Evolutionary conservation across 2,797 vertebrate genomes (phyloP).

Genomic region (Australoheros facetus): DNA sequence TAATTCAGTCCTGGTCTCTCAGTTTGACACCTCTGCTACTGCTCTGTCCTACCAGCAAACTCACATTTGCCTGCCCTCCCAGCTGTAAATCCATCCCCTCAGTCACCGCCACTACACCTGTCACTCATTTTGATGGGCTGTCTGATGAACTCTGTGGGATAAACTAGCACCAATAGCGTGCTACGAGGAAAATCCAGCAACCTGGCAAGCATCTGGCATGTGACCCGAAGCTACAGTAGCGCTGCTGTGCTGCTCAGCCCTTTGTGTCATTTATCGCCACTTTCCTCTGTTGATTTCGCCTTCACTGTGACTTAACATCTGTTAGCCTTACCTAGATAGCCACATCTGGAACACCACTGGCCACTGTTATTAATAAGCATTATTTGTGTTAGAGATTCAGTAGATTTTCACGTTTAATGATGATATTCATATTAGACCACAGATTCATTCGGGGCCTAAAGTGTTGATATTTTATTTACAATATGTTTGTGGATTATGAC

Average conservation of each 20-base stretch:
- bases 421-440: not conserved
- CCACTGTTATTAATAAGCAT: not conserved
- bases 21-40: conserved; percentile 10
- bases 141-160: conserved; percentile 55
- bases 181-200: conserved; percentile 4
- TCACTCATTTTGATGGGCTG: conserved; percentile 62
- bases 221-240: conserved; percentile 32
- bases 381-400: not conserved
- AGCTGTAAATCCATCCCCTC: conserved; percentile 51
- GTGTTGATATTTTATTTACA: not conserved
- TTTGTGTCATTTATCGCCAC: conserved; percentile 19
- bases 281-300: not conserved
- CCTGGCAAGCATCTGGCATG: conserved; percentile 19
- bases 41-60: conserved; percentile 1
- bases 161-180: conserved; percentile 31
- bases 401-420: not conserved
- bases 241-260: conserved; percentile 2
- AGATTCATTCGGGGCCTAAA: not conserved
- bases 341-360: not conserved
- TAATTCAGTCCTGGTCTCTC: not conserved
- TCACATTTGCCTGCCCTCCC: conserved; percentile 44
- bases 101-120: conserved; percentile 38
- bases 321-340: not conserved
- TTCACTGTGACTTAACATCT: not conserved
- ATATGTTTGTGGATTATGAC: not conserved